A percentile compares a stretch with the other conserved stretches of the same genome.
Evolutionary conservation across 2,888 invertebrate genomes (phyloP).

Genomic region (Drosophila falleni): DNA sequence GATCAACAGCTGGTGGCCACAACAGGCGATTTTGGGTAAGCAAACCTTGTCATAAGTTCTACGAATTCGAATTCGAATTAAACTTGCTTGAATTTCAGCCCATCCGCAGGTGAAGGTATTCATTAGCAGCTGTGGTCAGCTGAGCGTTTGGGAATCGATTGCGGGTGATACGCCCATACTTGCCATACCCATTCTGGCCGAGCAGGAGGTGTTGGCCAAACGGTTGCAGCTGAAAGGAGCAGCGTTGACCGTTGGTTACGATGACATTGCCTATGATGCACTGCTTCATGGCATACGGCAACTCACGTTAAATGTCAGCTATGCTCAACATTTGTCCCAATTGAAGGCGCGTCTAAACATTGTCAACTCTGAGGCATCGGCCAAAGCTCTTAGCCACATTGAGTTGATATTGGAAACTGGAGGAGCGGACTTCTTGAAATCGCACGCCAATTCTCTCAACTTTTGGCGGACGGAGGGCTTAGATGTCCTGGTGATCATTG

Average conservation of each 20-base stretch:
- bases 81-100: constrained; percentile 73
- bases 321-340: constrained; percentile 58
- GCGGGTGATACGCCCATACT: constrained; percentile 86
- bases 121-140: constrained; percentile 87
- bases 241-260: constrained; percentile 83
- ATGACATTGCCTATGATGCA: constrained; percentile 84
- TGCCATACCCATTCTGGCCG: constrained; percentile 86
- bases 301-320: constrained; percentile 82
- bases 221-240: constrained; percentile 85
- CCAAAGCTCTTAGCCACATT: constrained; percentile 81
- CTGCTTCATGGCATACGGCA: constrained; percentile 83
- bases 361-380: constrained; percentile 67
- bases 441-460: constrained; percentile 81
- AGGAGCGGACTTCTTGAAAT: constrained; percentile 83
- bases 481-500: constrained; percentile 83
- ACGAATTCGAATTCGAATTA: rapidly evolving
- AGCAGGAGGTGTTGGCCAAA: constrained; percentile 86
- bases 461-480: constrained; percentile 83
- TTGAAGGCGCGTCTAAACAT: constrained; percentile 67
- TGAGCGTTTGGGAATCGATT: constrained; percentile 87
- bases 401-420: constrained; percentile 82
- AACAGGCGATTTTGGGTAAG: constrained; percentile 83
- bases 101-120: constrained; percentile 87
- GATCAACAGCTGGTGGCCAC: constrained; percentile 84
- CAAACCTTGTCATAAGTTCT: neutral